These are phyloP conservation scores for Melanostoma mellinum DNA, from an alignment of 2,888 invertebrate species.

Conservation along the genomic window DNA sequence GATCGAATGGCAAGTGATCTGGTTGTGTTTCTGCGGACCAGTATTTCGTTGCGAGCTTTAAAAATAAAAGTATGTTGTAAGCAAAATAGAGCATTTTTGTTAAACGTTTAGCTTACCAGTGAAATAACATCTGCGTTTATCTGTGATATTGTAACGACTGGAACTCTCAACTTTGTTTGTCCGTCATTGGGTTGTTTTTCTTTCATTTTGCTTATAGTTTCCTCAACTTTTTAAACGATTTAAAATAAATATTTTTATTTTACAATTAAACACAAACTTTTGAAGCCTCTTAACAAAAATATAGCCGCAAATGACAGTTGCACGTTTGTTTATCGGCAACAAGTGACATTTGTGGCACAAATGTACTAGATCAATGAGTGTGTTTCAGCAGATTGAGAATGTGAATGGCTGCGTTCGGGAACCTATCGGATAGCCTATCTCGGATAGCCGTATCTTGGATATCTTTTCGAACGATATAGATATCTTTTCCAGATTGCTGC, in stretches of 20 bases:
- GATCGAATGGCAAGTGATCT: constrained; percentile 88
- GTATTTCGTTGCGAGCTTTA: constrained; percentile 92
- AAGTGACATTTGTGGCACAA: constrained; percentile 2
- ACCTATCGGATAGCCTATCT: no score
- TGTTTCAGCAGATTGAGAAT: no score
- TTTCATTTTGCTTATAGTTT: constrained; percentile 43
- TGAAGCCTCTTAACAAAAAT: not conserved
- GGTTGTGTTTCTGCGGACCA: constrained; percentile 94
- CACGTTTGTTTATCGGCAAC: constrained; percentile 57
- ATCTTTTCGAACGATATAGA: no score
- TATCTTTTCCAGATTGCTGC: no score
- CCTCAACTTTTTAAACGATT: not conserved
- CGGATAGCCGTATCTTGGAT: no score
- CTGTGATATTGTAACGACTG: constrained; percentile 89
- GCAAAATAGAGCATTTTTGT: not conserved
- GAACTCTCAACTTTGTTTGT: constrained; percentile 74
- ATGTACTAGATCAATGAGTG: no score
- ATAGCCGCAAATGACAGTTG: constrained; percentile 15
- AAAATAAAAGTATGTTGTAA: not conserved
- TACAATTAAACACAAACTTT: not conserved
- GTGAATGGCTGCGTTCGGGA: no score
- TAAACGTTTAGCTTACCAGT: constrained; percentile 85
- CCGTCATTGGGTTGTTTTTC: constrained; percentile 67
- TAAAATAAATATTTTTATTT: not conserved
- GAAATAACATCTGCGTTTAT: constrained; percentile 95